These are phyloP conservation scores for Oenanthe melanoleuca DNA, from an alignment of 2,113 vertebrate genomes.

Conservation along the genomic window DNA sequence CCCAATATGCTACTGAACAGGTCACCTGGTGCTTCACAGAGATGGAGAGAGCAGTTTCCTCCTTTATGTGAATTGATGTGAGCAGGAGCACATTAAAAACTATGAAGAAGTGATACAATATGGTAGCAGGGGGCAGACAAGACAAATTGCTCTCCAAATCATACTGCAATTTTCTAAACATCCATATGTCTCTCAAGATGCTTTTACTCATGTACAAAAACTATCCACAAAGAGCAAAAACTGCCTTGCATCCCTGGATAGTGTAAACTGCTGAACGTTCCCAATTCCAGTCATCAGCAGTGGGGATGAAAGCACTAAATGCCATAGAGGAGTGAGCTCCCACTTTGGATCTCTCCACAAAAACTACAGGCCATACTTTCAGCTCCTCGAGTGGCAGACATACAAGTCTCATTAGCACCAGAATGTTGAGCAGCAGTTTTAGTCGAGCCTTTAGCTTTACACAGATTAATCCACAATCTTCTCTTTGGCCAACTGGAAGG, in stretches of 20 bases:
- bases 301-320: not conserved
- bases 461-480: slow-evolving; percentile 57
- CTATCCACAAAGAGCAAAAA: slow-evolving; percentile 7
- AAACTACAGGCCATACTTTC: slow-evolving; percentile 24
- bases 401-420: slow-evolving; percentile 61
- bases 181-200: slow-evolving; percentile 52
- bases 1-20: not conserved
- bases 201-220: slow-evolving; percentile 17
- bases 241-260: not conserved
- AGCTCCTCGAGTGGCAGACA: slow-evolving; percentile 38
- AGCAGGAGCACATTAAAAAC: not conserved
- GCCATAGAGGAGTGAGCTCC: not conserved
- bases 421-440: slow-evolving; percentile 62
- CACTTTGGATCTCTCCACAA: not conserved
- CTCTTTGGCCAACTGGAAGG: slow-evolving; percentile 50
- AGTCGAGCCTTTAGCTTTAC: slow-evolving; percentile 29
- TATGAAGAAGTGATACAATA: not conserved
- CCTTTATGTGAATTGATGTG: not conserved
- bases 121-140: slow-evolving; percentile 1
- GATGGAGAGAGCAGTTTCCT: not conserved
- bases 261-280: not conserved
- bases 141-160: slow-evolving; percentile 37
- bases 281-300: not conserved
- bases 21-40: not conserved
- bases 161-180: slow-evolving; percentile 24